Evolutionary conservation across 2,888 invertebrate species (phyloP).

Genomic region (Lepetodrilus schrolli): DNA sequence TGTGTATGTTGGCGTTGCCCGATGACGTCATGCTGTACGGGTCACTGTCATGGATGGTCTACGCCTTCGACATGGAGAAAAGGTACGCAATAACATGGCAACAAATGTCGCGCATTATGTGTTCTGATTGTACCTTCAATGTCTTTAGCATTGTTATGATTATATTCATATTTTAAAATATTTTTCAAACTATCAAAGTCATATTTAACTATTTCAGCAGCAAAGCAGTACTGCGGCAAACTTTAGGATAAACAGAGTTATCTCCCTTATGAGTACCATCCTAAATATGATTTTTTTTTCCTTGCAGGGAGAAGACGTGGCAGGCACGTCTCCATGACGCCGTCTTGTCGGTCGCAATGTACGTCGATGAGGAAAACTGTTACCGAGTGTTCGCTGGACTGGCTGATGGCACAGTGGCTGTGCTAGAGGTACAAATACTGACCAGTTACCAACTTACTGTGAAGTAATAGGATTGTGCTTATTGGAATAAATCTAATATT

Average conservation of each 20-base stretch:
- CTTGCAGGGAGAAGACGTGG: conserved; percentile 74
- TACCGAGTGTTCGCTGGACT: conserved; percentile 76
- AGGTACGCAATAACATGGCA: conserved; percentile 64
- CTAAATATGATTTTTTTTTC: not conserved
- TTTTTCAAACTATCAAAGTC: too few relatives aligned
- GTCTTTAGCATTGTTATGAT: too few relatives aligned
- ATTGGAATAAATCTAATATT: too few relatives aligned
- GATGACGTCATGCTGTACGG: conserved; percentile 75
- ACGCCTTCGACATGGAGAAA: conserved; percentile 70
- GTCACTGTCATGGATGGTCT: conserved; percentile 76
- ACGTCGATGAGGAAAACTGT: conserved; percentile 62
- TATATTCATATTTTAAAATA: too few relatives aligned
- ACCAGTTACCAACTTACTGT: too few relatives aligned
- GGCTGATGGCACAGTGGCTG: conserved; percentile 77
- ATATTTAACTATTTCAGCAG: too few relatives aligned
- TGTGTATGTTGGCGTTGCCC: conserved; percentile 74
- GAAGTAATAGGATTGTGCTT: too few relatives aligned
- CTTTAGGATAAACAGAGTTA: too few relatives aligned
- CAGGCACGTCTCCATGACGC: conserved; percentile 76
- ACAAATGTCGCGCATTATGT: too few relatives aligned
- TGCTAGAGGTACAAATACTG: conserved; percentile 75
- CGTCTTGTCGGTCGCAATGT: conserved; percentile 74
- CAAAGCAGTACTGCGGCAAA: not conserved
- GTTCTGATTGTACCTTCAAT: too few relatives aligned
- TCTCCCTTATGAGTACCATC: not conserved